These are phyloP conservation scores for Heterochromis multidens DNA, from an alignment of 2,113 vertebrate genomes.

Conservation along the genomic window DNA sequence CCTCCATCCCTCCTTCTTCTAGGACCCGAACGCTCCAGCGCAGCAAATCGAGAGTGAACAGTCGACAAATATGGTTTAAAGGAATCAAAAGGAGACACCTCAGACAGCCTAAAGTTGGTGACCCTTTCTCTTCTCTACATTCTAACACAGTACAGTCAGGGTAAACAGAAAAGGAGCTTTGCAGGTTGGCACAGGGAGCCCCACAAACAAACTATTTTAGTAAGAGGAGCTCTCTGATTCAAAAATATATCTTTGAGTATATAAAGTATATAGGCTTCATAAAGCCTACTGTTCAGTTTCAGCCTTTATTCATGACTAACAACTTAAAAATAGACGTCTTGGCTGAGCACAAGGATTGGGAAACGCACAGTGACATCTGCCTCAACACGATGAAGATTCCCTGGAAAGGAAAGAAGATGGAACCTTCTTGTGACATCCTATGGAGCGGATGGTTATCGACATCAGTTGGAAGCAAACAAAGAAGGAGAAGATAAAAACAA, in stretches of 20 bases:
- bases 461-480: conserved; percentile 33
- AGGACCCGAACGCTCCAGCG: background rate
- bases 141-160: conserved; percentile 14
- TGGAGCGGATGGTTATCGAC: conserved; percentile 25
- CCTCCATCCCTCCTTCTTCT: conserved; percentile 1
- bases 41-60: conserved; percentile 26
- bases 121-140: background rate
- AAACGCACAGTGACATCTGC: background rate
- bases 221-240: background rate
- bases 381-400: conserved; percentile 9
- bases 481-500: conserved; percentile 24
- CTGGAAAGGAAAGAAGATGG: conserved; percentile 36
- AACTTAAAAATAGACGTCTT: background rate
- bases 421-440: conserved; percentile 37
- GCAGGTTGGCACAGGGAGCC: background rate
- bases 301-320: background rate
- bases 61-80: conserved; percentile 64
- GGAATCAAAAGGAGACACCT: conserved; percentile 40
- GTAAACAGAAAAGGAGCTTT: conserved; percentile 29
- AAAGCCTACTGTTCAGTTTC: background rate
- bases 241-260: background rate
- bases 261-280: too few species aligned
- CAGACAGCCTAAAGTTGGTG: conserved; percentile 3
- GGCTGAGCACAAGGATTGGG: background rate
- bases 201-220: background rate